Evolutionary conservation across 2,797 vertebrate species (phyloP).

Genomic region (Myioborus miniatus): DNA sequence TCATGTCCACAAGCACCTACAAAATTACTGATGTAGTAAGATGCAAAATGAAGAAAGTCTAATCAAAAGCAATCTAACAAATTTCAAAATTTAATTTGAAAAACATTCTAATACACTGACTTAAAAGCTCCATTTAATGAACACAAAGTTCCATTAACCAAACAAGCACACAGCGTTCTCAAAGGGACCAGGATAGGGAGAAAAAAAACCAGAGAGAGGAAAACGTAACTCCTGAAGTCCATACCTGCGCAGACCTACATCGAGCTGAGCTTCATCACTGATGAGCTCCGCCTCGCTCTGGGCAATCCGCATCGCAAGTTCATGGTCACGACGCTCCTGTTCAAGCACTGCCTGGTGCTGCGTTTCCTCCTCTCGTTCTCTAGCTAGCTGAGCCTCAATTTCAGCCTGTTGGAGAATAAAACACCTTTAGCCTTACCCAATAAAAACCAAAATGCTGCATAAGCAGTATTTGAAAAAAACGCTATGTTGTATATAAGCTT

Average conservation of each 20-base stretch:
- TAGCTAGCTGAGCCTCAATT: constrained; percentile 88
- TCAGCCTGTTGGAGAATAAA: constrained; percentile 79
- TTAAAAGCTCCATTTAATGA: not conserved
- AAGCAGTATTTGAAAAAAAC: not conserved
- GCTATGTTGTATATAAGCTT: not conserved
- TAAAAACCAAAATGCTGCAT: not conserved
- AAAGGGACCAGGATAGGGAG: not conserved
- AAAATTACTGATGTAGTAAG: not conserved
- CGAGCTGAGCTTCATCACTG: constrained; percentile 83
- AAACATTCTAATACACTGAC: not conserved
- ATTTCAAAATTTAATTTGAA: not conserved
- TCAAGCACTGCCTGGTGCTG: constrained; percentile 88
- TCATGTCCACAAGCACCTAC: not conserved
- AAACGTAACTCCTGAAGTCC: not conserved
- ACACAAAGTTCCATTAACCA: not conserved
- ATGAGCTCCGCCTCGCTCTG: constrained; percentile 93
- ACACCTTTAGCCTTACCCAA: not conserved
- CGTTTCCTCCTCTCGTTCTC: constrained; percentile 85
- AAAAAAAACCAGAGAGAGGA: fast-evolving
- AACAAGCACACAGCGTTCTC: not conserved
- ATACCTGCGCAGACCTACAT: constrained; percentile 87
- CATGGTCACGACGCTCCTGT: constrained; percentile 91
- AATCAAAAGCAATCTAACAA: not conserved
- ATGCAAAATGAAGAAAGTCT: not conserved
- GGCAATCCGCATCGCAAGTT: constrained; percentile 93